Evolutionary conservation across 1,140 invertebrate genomes (phyloP).

Genomic region (Meloidogyne floridensis): DNA sequence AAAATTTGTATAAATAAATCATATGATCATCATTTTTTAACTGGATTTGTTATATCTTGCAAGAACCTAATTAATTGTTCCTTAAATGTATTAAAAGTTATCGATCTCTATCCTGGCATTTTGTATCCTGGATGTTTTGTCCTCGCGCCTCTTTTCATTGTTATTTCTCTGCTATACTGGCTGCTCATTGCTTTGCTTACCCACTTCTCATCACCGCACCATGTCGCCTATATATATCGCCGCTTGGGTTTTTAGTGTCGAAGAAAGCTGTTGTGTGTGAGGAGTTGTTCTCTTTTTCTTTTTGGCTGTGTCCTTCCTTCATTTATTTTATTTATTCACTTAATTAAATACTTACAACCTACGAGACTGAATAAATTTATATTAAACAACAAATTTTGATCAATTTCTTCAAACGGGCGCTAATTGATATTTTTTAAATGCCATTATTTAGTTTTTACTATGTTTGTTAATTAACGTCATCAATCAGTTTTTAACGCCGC

Average conservation of each 20-base stretch:
- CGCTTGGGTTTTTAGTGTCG: neutral
- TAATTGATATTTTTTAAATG: neutral
- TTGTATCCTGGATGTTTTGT: conserved; percentile 6
- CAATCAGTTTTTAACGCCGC: neutral
- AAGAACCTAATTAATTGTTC: neutral
- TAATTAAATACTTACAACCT: conserved; percentile 20
- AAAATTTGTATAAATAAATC: no score
- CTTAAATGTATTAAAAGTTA: neutral
- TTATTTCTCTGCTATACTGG: neutral
- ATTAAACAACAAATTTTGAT: neutral
- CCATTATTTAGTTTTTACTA: neutral
- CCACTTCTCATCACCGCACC: neutral
- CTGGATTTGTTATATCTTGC: neutral
- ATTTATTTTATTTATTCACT: conserved; percentile 15
- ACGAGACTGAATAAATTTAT: conserved; percentile 1
- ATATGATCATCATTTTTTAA: no score
- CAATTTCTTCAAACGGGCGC: neutral
- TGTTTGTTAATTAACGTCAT: neutral
- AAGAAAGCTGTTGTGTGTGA: conserved; percentile 10
- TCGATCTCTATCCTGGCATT: neutral
- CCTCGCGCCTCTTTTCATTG: neutral
- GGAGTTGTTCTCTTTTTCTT: neutral
- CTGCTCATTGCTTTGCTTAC: neutral
- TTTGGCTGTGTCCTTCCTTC: conserved; percentile 8
- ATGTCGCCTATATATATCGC: neutral